Base-by-base conservation (phyloP, 2,888 invertebrate genomes). In the Brenthis daphne region DNA sequence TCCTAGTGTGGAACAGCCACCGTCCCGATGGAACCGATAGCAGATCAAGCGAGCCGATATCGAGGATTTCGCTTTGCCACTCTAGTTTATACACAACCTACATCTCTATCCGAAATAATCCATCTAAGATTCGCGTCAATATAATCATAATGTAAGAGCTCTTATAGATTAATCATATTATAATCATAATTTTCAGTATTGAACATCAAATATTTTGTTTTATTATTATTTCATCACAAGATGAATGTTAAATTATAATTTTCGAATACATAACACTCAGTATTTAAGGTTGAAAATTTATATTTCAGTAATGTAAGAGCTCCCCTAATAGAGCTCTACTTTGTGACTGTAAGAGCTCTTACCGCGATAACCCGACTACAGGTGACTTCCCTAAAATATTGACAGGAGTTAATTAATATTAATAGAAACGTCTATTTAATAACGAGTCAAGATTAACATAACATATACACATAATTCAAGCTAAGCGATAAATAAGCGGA, bases 401-500 rank as follows among this genome's bases (percentile, higher is more conserved):
- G 75, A 76, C 78, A 74, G 74, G 71, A 75, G 74, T 74, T 79
- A 76, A 77, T 77, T 75, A 77, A 77, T 77, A 76, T 75, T 79
- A 81, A 85, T 83, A 82, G 81, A 86, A 76, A 79, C 78, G 77
- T 79, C 82, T 83, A 82, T 84, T 87, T 82, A 85, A 84, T 82
- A 81, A 75, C 73, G 65, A 73, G 72, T 75, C 72, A 71, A 76
- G 77, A 87, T 86, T 86, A 83, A 80, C 84, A 85, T 88, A 88
- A 89, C 85, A 77, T 85, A 88, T 87, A 86, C 83, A 87, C 85
- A 87, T 86, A 86, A 87, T 84, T 85, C 82, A 82, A 85, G 82
- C 86, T 81, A 82, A 85, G 83, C 86, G 84, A 90, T 90, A 92
- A 90, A 92, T 90, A 90, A 90, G 84, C 85, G 84, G 85, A 86